Conservation (phyloP, 2,797 vertebrate genomes). For the Cyclura pinguis region DNA sequence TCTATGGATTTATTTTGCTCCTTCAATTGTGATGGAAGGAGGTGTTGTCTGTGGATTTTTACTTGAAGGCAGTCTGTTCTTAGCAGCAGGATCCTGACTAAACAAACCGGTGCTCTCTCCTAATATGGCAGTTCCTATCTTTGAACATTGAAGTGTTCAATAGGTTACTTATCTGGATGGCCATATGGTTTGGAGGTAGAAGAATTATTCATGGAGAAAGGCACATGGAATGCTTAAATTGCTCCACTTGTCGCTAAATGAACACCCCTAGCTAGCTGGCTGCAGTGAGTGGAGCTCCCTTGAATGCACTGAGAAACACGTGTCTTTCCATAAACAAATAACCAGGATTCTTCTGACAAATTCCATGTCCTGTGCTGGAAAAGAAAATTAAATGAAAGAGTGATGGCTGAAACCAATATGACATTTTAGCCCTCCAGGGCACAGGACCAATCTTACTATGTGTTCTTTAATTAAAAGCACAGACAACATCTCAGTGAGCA, state of each 20-base stretch:
- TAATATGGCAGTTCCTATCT: conserved; percentile 14
- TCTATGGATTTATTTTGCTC: background rate
- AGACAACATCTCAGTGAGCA: conserved; percentile 16
- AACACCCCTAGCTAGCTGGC: conserved; percentile 39
- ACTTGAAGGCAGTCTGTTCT: conserved; percentile 14
- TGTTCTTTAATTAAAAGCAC: conserved; percentile 64
- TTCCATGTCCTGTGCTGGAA: conserved; percentile 64
- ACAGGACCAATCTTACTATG: background rate
- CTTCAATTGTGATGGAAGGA: background rate
- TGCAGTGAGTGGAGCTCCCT: background rate
- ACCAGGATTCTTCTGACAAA: conserved; percentile 64
- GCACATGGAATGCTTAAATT: conserved; percentile 41
- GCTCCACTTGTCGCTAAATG: conserved; percentile 34
- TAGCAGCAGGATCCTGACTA: conserved; percentile 9
- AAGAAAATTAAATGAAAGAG: conserved; percentile 68
- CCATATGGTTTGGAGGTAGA: background rate
- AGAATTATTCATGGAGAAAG: conserved; percentile 33
- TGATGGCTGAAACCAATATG: conserved; percentile 59
- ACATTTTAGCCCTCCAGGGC: conserved; percentile 47
- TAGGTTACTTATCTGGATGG: conserved; percentile 1
- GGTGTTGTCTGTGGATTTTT: background rate
- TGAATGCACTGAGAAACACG: conserved; percentile 52
- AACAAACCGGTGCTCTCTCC: background rate
- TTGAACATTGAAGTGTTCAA: conserved; percentile 18
- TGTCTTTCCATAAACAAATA: conserved; percentile 41